Percentiles rank a stretch among this genome's conserved stretches.
These are phyloP conservation scores for Philhelius pedissequus DNA, from an alignment of 2,888 invertebrate species.

Conservation along the genomic window DNA sequence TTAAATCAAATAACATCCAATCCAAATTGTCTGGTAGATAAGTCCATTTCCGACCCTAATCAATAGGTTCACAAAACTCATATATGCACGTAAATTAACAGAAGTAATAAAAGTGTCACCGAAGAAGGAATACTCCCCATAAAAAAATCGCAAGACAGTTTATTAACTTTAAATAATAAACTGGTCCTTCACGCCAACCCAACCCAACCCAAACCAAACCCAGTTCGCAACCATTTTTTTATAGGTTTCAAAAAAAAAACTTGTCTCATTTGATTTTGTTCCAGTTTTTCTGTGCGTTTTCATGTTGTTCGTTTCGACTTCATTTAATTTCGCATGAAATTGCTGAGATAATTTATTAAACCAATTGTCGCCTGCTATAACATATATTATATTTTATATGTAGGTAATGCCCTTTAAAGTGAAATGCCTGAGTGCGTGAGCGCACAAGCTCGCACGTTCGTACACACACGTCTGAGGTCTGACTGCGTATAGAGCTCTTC, in stretches of 20 bases:
- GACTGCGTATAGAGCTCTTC: not conserved
- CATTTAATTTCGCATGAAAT: slow-evolving; percentile 67
- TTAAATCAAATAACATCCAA: too few species aligned
- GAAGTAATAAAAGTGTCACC: not conserved
- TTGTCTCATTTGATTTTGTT: slow-evolving; percentile 45
- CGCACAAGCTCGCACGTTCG: slow-evolving; percentile 25
- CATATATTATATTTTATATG: not conserved
- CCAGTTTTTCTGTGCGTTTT: slow-evolving; percentile 38
- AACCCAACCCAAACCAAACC: not conserved
- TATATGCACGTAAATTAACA: not conserved
- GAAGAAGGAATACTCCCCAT: not conserved
- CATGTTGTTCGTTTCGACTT: slow-evolving; percentile 32
- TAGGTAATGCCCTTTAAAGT: slow-evolving; percentile 40
- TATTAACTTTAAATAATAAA: slow-evolving; percentile 8
- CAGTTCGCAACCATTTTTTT: not conserved
- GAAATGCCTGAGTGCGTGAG: slow-evolving; percentile 31
- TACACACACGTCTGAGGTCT: not conserved
- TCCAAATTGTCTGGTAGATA: not conserved
- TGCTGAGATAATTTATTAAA: slow-evolving; percentile 65
- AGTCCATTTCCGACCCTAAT: not conserved
- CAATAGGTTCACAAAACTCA: not conserved
- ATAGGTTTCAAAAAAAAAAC: not conserved
- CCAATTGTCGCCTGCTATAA: slow-evolving; percentile 58
- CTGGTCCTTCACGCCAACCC: slow-evolving; percentile 9
- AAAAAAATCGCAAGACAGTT: not conserved